Percentiles rank a stretch among this genome's conserved stretches.
Evolutionary conservation across 2,888 invertebrate genomes (phyloP).

Genomic region (Cyclophora punctaria): DNA sequence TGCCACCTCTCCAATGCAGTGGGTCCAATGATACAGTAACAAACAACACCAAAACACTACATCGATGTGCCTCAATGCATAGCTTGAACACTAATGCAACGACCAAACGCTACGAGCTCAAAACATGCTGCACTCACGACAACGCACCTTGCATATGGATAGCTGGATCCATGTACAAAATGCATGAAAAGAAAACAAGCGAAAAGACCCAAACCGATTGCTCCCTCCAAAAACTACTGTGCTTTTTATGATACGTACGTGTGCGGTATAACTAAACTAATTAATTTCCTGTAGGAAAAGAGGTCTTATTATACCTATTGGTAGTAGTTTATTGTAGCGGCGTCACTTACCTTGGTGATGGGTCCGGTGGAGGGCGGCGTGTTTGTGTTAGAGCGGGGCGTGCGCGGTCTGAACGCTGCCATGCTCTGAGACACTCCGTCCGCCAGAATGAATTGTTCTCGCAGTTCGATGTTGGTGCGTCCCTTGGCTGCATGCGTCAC

Average conservation of each 20-base stretch:
- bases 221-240: constrained; percentile 71
- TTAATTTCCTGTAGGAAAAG: constrained; percentile 49
- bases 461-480: constrained; percentile 99
- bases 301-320: constrained; percentile 9
- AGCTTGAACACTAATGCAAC: constrained; percentile 71
- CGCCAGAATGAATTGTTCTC: constrained; percentile 99
- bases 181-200: constrained; percentile 57
- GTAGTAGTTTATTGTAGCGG: constrained; percentile 32
- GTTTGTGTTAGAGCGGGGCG: constrained; percentile 85
- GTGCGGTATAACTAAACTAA: constrained; percentile 56
- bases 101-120: constrained; percentile 72
- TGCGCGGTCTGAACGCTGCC: constrained; percentile 98
- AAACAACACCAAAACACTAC: constrained; percentile 72
- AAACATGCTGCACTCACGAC: constrained; percentile 68
- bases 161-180: constrained; percentile 58
- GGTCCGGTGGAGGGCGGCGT: constrained; percentile 86
- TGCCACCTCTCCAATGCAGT: constrained; percentile 75
- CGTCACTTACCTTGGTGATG: constrained; percentile 91
- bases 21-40: constrained; percentile 65
- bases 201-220: constrained; percentile 66
- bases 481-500: constrained; percentile 93
- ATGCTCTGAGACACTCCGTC: constrained; percentile 99
- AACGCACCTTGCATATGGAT: constrained; percentile 67
- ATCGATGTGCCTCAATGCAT: constrained; percentile 66
- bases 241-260: constrained; percentile 62